A percentile compares a stretch with the other conserved stretches of the same genome.
phyloP scores from a whole-genome alignment of 2,888 invertebrate species.

The Aplocera efformata region DNA sequence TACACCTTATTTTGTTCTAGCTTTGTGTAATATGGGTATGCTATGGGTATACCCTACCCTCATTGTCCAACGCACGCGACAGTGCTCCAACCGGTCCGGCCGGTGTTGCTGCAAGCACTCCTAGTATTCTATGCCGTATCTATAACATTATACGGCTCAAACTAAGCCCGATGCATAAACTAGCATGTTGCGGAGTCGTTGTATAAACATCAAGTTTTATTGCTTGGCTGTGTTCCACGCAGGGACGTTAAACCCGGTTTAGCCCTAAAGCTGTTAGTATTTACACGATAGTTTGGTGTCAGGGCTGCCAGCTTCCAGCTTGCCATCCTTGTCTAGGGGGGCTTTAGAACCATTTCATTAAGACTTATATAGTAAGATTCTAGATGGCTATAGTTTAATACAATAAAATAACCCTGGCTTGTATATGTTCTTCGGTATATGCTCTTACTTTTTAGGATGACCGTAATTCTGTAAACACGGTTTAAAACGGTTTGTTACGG shows the following conservation, averaged over 20 bases:
- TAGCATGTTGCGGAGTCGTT: conserved; percentile 62
- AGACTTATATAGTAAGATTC: neutral
- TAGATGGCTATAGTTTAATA: neutral
- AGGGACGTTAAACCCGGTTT: conserved; percentile 65
- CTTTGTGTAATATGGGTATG: conserved; percentile 9
- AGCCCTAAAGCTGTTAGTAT: conserved; percentile 61
- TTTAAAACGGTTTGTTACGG: no score
- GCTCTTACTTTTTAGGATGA: no score
- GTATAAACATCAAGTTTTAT: conserved; percentile 78
- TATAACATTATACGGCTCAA: conserved; percentile 40
- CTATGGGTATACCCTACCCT: conserved; percentile 18
- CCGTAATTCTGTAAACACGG: no score
- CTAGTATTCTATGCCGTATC: conserved; percentile 15
- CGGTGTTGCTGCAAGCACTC: conserved; percentile 25
- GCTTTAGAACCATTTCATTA: neutral
- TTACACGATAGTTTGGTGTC: conserved; percentile 60
- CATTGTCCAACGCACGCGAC: conserved; percentile 19
- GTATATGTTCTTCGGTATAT: no score
- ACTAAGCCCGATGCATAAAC: conserved; percentile 58
- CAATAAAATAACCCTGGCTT: no score
- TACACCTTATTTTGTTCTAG: conserved; percentile 1
- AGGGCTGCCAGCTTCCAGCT: conserved; percentile 36
- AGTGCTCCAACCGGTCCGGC: conserved; percentile 39
- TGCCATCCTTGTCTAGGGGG: conserved; percentile 1
- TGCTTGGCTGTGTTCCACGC: conserved; percentile 78